Conservation (phyloP, 2,113 vertebrate species). For the Acrocephalus arundinaceus region DNA sequence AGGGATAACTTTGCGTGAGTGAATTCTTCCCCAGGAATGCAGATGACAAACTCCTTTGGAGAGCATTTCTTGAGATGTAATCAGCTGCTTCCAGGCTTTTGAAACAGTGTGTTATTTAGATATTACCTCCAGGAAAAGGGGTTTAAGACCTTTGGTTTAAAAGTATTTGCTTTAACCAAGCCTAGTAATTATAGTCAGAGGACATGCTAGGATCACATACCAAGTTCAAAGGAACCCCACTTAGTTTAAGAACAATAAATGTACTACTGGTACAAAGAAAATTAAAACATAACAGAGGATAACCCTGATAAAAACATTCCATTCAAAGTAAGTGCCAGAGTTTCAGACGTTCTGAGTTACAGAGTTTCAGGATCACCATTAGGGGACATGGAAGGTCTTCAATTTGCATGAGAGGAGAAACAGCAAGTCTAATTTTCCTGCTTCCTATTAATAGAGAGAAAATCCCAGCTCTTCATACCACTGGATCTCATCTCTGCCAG, state of each 20-base stretch:
- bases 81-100: background rate
- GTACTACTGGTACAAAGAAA: background rate
- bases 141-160: background rate
- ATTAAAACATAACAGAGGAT: background rate
- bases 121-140: background rate
- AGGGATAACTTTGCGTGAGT: background rate
- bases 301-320: background rate
- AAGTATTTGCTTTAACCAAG: background rate
- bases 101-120: background rate
- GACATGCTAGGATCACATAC: background rate
- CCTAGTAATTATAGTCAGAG: background rate
- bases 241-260: background rate
- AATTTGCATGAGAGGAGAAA: background rate
- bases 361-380: background rate
- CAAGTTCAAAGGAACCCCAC: background rate
- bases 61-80: background rate
- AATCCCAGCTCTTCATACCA: background rate
- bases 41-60: conserved; percentile 11
- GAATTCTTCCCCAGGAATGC: background rate
- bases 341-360: background rate
- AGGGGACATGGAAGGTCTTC: background rate
- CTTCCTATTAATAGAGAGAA: background rate
- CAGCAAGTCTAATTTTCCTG: background rate
- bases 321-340: background rate
- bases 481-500: background rate